These are phyloP conservation scores for Branchellion lobata DNA, from an alignment of 2,888 invertebrate genomes.

Conservation along the genomic window DNA sequence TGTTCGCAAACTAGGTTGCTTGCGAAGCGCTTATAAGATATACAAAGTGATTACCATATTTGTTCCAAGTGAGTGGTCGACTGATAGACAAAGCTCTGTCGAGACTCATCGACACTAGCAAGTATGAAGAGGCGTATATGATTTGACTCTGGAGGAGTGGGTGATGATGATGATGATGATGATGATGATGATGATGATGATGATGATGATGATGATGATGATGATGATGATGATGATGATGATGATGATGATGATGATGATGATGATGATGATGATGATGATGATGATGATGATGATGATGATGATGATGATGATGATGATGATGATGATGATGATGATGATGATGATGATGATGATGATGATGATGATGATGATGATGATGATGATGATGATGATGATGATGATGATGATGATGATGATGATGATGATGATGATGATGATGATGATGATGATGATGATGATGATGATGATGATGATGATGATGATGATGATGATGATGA, in stretches of 20 bases:
- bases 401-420: slow-evolving; percentile 26
- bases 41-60: neutral
- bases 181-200: slow-evolving; percentile 47
- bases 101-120: slow-evolving; percentile 59
- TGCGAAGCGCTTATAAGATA: too few relatives aligned
- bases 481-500: slow-evolving; percentile 7
- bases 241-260: slow-evolving; percentile 30
- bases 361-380: slow-evolving; percentile 24
- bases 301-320: slow-evolving; percentile 24
- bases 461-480: slow-evolving; percentile 4
- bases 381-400: slow-evolving; percentile 24
- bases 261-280: slow-evolving; percentile 18
- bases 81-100: slow-evolving; percentile 60
- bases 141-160: slow-evolving; percentile 52
- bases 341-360: slow-evolving; percentile 24
- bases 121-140: slow-evolving; percentile 57
- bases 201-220: slow-evolving; percentile 48
- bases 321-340: slow-evolving; percentile 24
- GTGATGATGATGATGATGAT: too few relatives aligned
- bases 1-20: too few relatives aligned
- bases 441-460: slow-evolving; percentile 24
- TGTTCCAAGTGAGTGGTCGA: slow-evolving; percentile 56
- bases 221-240: slow-evolving; percentile 48
- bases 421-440: slow-evolving; percentile 27
- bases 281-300: slow-evolving; percentile 24